Conservation (phyloP, 2,797 vertebrate species). For the Hirundo rustica region DNA sequence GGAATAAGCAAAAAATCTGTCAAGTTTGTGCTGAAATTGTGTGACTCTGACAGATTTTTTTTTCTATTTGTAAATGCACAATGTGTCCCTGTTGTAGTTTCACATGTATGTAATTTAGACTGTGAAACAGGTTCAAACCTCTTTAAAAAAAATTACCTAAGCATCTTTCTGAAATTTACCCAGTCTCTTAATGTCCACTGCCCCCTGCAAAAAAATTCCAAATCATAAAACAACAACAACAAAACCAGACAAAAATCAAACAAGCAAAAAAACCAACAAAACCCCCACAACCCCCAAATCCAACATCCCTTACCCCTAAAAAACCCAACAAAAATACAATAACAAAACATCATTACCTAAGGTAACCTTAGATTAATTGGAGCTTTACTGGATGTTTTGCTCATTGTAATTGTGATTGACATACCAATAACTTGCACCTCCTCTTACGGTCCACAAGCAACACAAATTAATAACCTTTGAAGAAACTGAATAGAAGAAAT, state of each 20-base stretch:
- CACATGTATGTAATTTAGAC: neutral
- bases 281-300: neutral
- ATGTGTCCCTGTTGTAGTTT: neutral
- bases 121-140: neutral
- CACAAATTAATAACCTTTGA: neutral
- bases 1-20: neutral
- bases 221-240: neutral
- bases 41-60: neutral
- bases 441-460: neutral
- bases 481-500: neutral
- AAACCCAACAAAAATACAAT: neutral
- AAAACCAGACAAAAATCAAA: neutral
- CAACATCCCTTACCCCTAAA: rapidly evolving
- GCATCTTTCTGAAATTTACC: neutral
- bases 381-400: neutral
- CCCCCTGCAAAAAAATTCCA: rapidly evolving
- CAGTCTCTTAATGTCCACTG: neutral
- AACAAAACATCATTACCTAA: neutral
- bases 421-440: neutral
- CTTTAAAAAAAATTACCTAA: neutral
- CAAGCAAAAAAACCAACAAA: rapidly evolving
- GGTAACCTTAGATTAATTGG: neutral
- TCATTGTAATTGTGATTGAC: neutral
- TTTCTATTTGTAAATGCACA: conserved; percentile 9
- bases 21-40: neutral